A percentile compares a stretch with the other conserved stretches of the same genome.
phyloP scores from a whole-genome alignment of 1,140 invertebrate genomes.

The Eumeta japonica region DNA sequence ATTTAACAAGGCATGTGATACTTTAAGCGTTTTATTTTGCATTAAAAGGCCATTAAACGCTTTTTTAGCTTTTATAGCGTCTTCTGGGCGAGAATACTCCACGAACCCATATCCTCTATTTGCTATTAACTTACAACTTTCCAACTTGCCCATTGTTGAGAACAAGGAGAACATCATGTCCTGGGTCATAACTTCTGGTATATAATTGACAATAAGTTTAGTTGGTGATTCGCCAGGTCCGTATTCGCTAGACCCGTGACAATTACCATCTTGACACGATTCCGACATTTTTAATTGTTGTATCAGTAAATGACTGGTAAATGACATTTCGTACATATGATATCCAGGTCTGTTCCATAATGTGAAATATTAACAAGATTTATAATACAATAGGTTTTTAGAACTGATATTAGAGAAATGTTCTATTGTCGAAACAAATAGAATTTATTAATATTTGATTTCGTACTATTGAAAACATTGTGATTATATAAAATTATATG shows the following conservation, averaged over 20 bases:
- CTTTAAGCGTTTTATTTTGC: conserved; percentile 58
- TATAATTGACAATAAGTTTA: conserved; percentile 60
- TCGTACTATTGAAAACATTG: too few relatives aligned
- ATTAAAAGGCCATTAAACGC: conserved; percentile 55
- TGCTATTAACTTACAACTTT: conserved; percentile 59
- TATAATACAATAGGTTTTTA: too few relatives aligned
- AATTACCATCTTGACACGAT: conserved; percentile 60
- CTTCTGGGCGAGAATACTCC: conserved; percentile 52
- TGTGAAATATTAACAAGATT: too few relatives aligned
- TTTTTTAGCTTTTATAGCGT: conserved; percentile 53
- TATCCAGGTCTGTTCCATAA: too few relatives aligned
- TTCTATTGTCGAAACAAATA: too few relatives aligned
- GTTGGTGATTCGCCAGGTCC: conserved; percentile 57
- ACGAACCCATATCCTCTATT: conserved; percentile 59
- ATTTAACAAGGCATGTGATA: conserved; percentile 54
- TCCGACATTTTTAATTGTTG: conserved; percentile 61
- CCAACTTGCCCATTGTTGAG: conserved; percentile 58
- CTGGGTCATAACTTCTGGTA: conserved; percentile 59
- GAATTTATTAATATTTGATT: too few relatives aligned
- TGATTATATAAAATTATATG: too few relatives aligned
- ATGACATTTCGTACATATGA: too few relatives aligned
- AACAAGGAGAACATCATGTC: conserved; percentile 59
- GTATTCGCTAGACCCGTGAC: conserved; percentile 57
- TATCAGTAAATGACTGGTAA: conserved; percentile 47
- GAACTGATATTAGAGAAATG: too few relatives aligned